Percentiles rank a stretch among this genome's conserved stretches.
phyloP scores from a whole-genome alignment of 1,140 invertebrate genomes.

The Drosophila rhopaloa region DNA sequence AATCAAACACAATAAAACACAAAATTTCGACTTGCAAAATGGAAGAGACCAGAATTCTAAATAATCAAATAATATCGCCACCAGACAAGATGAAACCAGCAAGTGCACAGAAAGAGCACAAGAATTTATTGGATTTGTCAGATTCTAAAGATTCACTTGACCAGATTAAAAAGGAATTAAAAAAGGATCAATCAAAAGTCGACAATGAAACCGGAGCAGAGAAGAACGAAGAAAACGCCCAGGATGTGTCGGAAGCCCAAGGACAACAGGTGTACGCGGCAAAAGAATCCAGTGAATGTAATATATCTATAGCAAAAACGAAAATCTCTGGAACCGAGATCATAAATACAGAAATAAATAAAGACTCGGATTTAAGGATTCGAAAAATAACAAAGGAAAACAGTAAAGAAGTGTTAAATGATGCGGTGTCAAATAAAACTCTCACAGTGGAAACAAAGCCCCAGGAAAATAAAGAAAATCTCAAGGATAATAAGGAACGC shows the following conservation, averaged over 20 bases:
- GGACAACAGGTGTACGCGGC: background rate
- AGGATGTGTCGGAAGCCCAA: background rate
- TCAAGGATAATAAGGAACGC: background rate
- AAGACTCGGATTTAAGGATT: background rate
- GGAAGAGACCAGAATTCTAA: constrained; percentile 2
- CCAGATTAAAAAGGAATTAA: background rate
- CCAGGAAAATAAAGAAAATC: background rate
- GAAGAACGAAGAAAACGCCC: background rate
- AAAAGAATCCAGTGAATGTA: too few species aligned
- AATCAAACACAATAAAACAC: background rate
- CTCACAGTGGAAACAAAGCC: background rate
- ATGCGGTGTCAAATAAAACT: background rate
- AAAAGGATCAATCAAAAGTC: background rate
- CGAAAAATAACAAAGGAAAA: background rate
- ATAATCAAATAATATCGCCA: background rate
- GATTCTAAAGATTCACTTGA: background rate
- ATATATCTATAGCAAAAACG: too few species aligned
- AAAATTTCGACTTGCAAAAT: constrained; percentile 15
- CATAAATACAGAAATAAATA: background rate
- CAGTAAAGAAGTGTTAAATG: background rate
- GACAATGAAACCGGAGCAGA: background rate
- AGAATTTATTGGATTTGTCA: background rate
- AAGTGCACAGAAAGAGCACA: constrained; percentile 10
- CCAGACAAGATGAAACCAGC: constrained; percentile 5
- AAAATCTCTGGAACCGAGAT: background rate